These are phyloP conservation scores for Mechanitis mazaeus DNA, from an alignment of 2,888 invertebrate species.

Conservation along the genomic window DNA sequence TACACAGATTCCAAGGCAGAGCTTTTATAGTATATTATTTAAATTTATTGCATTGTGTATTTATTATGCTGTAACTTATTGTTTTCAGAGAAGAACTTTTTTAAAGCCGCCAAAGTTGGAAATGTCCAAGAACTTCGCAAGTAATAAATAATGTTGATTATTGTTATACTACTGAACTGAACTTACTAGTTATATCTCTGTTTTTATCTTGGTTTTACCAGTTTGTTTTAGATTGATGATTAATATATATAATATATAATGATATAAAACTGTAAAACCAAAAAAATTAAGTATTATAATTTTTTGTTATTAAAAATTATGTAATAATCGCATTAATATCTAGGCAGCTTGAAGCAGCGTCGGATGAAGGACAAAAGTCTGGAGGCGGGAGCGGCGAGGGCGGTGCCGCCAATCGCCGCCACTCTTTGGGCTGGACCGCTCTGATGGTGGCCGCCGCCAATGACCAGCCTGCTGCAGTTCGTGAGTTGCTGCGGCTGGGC, in stretches of 20 bases:
- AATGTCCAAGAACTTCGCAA: slow-evolving; percentile 58
- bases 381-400: slow-evolving; percentile 39
- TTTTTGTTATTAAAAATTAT: too few species aligned
- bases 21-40: background rate
- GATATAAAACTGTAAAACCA: too few species aligned
- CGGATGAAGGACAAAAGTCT: slow-evolving; percentile 27
- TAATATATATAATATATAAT: too few species aligned
- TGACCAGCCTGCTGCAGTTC: slow-evolving; percentile 78
- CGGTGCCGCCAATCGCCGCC: slow-evolving; percentile 81
- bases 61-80: slow-evolving; percentile 5
- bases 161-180: background rate
- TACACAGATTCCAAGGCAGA: background rate
- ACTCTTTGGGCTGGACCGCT: slow-evolving; percentile 90
- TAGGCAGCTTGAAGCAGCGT: slow-evolving; percentile 52
- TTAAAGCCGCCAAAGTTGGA: slow-evolving; percentile 63
- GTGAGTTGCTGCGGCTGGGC: slow-evolving; percentile 81
- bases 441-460: slow-evolving; percentile 90
- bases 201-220: too few species aligned
- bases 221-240: too few species aligned
- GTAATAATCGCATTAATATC: background rate
- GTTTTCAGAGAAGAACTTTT: slow-evolving; percentile 60
- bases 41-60: background rate
- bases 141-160: slow-evolving; percentile 37
- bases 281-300: too few species aligned
- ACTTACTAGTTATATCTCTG: background rate